Evolutionary conservation across 2,113 vertebrate species (phyloP), one percentile per base, ranked within the genome.

Genomic region (Dendrocopos noguchii): DNA sequence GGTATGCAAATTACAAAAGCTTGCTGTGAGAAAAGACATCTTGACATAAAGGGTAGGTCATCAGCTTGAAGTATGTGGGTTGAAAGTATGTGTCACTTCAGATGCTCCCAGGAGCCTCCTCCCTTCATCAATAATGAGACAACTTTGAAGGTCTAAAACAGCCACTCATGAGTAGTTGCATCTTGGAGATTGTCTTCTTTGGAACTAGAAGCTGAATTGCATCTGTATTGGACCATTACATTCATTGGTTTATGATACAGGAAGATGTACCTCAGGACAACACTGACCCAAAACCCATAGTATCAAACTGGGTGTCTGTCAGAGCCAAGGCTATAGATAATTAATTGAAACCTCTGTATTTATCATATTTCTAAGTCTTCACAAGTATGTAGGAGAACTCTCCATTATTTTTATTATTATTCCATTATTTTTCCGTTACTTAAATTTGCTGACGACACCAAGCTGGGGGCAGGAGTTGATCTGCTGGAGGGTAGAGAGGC

Each of bases 71-170:
- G 60, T 71, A 52, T 74, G 70, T 84, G 67, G 39, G 33, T 68
- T 87, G 79, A 75, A 89, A 84, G 64, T 82, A 68, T 94, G 88
- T 80, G 87, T 66, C 47, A 65, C 70, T 89, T 94, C 28, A 67
- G 78, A 72, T 84, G 70, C 52, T 92, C 60, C 42, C 10, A n/a
- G 15, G 34, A 83, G 52, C 28, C 65, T 82, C 21, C 72, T 85
- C 31, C 27, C 34, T 72, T 83, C 83, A 33, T 56, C 72, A 78
- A 91, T 56, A 84, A 87, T 52, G 74, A 33, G 33, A 15, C 61
- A 77, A 74, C 80, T 93, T 82, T 77, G 36, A 33, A 82, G 22
- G 34, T 74, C 31, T 77, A 20, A 77, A 93, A 11, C 12, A 67
- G 33, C 7, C 15, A 44, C 13, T 28, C 2, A 0, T 21, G 64